Percentiles rank a stretch among this genome's conserved stretches.
Evolutionary conservation across 2,888 invertebrate genomes (phyloP).

Genomic region (Caenorhabditis macrosperma): DNA sequence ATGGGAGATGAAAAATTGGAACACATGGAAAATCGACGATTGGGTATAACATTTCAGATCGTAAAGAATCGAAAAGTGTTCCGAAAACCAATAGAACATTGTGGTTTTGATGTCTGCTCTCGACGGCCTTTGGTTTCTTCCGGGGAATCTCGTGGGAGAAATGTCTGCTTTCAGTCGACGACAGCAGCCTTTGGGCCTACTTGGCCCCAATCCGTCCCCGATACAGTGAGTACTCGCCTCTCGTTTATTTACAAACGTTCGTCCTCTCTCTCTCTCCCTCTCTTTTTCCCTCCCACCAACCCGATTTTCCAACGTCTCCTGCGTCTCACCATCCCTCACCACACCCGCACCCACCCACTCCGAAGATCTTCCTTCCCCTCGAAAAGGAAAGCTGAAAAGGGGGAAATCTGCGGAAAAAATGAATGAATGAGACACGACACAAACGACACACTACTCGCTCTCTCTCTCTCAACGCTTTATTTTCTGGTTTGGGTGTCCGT

Average conservation of each 20-base stretch:
- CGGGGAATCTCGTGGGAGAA: no score
- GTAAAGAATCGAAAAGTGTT: no score
- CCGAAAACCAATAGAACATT: no score
- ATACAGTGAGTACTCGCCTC: background rate
- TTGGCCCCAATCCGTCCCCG: slow-evolving; percentile 4
- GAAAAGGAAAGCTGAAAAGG: slow-evolving; percentile 15
- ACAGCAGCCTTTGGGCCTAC: no score
- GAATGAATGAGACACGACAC: slow-evolving; percentile 3
- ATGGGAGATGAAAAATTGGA: no score
- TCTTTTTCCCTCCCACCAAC: background rate
- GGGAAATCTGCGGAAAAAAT: slow-evolving; percentile 1
- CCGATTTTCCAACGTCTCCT: background rate
- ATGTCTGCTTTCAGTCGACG: no score
- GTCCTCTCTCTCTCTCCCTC: background rate
- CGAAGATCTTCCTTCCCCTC: slow-evolving; percentile 4
- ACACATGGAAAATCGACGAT: no score
- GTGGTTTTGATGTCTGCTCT: background rate
- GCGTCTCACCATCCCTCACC: slow-evolving; percentile 1
- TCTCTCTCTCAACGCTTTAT: no score
- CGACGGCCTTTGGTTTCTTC: background rate
- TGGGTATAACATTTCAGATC: no score
- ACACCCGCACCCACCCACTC: no score
- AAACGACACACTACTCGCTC: background rate
- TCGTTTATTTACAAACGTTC: slow-evolving; percentile 8
- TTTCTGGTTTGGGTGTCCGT: slow-evolving; percentile 6